These are phyloP conservation scores for Saccostrea glomerata DNA, from an alignment of 1,140 invertebrate genomes.

Conservation along the genomic window DNA sequence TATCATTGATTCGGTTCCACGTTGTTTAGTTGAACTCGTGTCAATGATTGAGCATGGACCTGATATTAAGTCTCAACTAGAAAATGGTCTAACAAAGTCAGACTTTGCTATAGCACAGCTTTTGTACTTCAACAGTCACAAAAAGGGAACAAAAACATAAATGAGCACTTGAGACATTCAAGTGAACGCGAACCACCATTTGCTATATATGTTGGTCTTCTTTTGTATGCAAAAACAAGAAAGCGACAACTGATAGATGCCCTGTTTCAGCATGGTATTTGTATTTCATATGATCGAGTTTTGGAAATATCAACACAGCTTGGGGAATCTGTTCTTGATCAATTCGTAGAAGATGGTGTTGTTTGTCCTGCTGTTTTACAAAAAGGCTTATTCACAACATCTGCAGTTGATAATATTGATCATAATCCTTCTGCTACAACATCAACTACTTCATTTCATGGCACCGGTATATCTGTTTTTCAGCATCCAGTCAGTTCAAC, in stretches of 20 bases:
- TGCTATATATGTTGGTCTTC: constrained; percentile 54
- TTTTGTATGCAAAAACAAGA: constrained; percentile 54
- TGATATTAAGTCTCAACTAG: constrained; percentile 46
- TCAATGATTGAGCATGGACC: constrained; percentile 47
- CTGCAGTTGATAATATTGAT: neutral
- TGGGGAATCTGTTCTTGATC: constrained; percentile 34
- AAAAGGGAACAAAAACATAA: constrained; percentile 14
- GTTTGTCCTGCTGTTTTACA: too few relatives aligned
- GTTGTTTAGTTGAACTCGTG: constrained; percentile 51
- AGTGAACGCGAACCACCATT: constrained; percentile 52
- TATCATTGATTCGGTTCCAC: constrained; percentile 46
- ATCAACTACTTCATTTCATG: constrained; percentile 58
- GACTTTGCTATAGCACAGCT: constrained; percentile 55
- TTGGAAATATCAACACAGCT: constrained; percentile 52
- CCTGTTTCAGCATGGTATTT: constrained; percentile 52
- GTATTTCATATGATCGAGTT: constrained; percentile 57
- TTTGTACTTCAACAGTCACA: constrained; percentile 46
- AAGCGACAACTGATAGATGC: constrained; percentile 58
- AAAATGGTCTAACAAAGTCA: constrained; percentile 43
- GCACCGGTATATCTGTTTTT: constrained; percentile 60
- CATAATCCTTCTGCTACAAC: constrained; percentile 64
- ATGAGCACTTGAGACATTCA: neutral
- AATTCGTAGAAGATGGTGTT: constrained; percentile 20
- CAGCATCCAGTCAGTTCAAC: constrained; percentile 53
- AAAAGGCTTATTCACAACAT: too few relatives aligned